Evolutionary conservation across 30 jellyfish, hydroid and myxozoan species (phyloP).

Genomic region (Catostylus mosaicus): DNA sequence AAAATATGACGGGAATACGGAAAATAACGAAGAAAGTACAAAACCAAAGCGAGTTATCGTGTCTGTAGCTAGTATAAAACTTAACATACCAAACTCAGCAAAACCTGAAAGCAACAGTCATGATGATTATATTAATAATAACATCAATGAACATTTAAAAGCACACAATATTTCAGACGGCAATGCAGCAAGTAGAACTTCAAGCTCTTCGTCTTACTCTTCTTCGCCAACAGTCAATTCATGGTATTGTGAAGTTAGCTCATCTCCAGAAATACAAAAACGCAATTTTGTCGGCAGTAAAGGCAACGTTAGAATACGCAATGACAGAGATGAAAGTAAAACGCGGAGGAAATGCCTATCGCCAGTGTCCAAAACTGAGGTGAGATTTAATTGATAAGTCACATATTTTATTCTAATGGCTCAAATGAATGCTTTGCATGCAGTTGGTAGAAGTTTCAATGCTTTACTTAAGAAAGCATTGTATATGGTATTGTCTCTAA

Average conservation of each 20-base stretch:
- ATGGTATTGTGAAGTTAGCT: not conserved
- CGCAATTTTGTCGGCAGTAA: not conserved
- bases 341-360: slow-evolving; percentile 59
- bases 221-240: not conserved
- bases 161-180: too few species aligned
- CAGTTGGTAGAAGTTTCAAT: too few species aligned
- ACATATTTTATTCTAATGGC: not conserved
- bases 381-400: too few species aligned
- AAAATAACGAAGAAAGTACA: not conserved
- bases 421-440: too few species aligned
- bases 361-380: slow-evolving; percentile 57
- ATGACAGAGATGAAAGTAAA: not conserved
- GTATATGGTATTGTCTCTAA: too few species aligned
- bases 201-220: not conserved
- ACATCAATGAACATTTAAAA: too few species aligned
- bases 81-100: not conserved
- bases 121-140: not conserved
- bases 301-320: not conserved
- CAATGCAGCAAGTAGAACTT: too few species aligned
- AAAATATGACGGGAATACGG: not conserved
- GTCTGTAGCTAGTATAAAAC: not conserved
- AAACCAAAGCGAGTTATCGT: slow-evolving; percentile 2
- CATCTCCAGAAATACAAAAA: not conserved
- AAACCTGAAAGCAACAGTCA: not conserved
- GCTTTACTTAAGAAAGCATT: too few species aligned